Conservation (phyloP, 2,113 vertebrate species). For the Corythoichthys haematopterus region DNA sequence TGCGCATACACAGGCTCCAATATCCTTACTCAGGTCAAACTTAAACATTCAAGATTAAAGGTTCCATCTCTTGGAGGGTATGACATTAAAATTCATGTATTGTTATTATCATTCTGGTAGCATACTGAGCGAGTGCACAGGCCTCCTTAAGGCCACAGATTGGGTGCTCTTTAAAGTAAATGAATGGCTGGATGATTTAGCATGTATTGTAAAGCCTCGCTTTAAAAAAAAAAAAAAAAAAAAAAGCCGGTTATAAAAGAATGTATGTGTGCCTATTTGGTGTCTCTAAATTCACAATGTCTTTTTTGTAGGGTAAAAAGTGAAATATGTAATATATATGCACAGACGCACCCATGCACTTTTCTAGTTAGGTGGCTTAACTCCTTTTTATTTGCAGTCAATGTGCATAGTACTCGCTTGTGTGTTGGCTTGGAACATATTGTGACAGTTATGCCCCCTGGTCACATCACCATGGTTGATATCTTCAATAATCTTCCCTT, state of each 20-base stretch:
- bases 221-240: conserved; percentile 38
- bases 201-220: conserved; percentile 40
- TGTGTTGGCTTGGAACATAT: conserved; percentile 28
- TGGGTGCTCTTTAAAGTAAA: conserved; percentile 53
- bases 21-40: conserved; percentile 19
- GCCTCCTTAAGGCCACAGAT: conserved; percentile 52
- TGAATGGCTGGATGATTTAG: conserved; percentile 49
- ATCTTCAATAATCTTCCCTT: conserved; percentile 46
- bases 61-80: conserved; percentile 36
- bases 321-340: conserved; percentile 29
- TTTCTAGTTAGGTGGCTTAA: conserved; percentile 40
- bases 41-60: conserved; percentile 29
- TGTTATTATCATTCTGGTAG: conserved; percentile 46
- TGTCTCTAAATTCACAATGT: conserved; percentile 22
- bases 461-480: conserved; percentile 42
- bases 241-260: conserved; percentile 9
- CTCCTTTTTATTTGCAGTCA: conserved; percentile 35
- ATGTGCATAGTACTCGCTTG: conserved; percentile 32
- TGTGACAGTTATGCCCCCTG: conserved; percentile 43
- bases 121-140: conserved; percentile 27
- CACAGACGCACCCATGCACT: conserved; percentile 9
- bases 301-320: conserved; percentile 35
- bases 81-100: conserved; percentile 58
- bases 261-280: not conserved
- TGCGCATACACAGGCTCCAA: not conserved